Evolutionary conservation across 2,888 invertebrate species (phyloP).

Genomic region (Xylocampa areola): DNA sequence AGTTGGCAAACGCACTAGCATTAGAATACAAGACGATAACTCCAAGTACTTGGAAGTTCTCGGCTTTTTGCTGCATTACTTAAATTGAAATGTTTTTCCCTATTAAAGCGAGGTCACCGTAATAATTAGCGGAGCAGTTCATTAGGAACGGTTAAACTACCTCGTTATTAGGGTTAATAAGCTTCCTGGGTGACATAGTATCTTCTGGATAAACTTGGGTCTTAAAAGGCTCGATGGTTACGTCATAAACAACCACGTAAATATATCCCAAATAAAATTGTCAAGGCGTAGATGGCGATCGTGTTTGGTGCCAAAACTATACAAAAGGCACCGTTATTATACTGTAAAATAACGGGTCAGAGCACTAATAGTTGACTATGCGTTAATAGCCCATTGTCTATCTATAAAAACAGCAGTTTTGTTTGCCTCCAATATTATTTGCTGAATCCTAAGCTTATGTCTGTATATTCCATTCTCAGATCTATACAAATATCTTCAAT

Average conservation of each 20-base stretch:
- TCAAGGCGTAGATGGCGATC: background rate
- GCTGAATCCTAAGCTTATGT: background rate
- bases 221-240: background rate
- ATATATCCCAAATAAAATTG: background rate
- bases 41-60: too few species aligned
- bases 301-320: slow-evolving; percentile 9
- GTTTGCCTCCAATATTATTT: background rate
- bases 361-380: slow-evolving; percentile 10
- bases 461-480: background rate
- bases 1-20: too few species aligned
- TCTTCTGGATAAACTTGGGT: slow-evolving; percentile 2
- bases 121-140: slow-evolving; percentile 25
- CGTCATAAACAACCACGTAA: background rate
- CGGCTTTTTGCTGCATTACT: too few species aligned
- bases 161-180: slow-evolving; percentile 17
- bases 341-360: slow-evolving; percentile 17
- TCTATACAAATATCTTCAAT: background rate
- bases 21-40: too few species aligned
- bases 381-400: slow-evolving; percentile 25
- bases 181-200: slow-evolving; percentile 18
- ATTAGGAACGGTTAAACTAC: slow-evolving; percentile 23
- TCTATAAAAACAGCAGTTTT: slow-evolving; percentile 1
- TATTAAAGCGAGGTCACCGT: slow-evolving; percentile 37
- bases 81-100: slow-evolving; percentile 29
- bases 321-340: background rate